Evolutionary conservation across 2,888 invertebrate species (phyloP).

Genomic region (Belgica antarctica): DNA sequence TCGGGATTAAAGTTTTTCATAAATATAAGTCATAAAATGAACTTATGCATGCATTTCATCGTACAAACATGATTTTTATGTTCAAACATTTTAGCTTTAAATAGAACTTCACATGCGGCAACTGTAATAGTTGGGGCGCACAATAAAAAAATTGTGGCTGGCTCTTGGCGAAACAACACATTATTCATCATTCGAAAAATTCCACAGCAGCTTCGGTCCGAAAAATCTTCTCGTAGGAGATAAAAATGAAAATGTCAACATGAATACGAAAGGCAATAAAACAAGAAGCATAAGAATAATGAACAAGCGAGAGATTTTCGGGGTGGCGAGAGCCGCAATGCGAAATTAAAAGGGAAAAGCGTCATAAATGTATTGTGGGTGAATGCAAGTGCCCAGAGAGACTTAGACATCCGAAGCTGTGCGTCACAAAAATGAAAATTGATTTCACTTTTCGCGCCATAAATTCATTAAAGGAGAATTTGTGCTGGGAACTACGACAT

Average conservation of each 20-base stretch:
- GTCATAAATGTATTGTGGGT: neutral
- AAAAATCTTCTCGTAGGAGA: neutral
- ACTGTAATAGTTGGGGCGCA: neutral
- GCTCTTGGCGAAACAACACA: neutral
- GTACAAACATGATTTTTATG: constrained; percentile 10
- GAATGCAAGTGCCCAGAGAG: neutral
- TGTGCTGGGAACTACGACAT: too few species aligned
- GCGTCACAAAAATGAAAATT: constrained; percentile 18
- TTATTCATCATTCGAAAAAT: constrained; percentile 11
- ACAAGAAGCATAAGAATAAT: too few species aligned
- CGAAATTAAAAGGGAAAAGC: constrained; percentile 1
- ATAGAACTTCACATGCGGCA: neutral
- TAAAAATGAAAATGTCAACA: constrained; percentile 24
- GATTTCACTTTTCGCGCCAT: constrained; percentile 21
- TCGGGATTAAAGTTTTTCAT: neutral
- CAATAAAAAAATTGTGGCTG: neutral
- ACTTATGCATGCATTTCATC: neutral
- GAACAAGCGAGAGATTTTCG: neutral
- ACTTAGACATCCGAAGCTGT: neutral
- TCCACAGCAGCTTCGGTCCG: neutral
- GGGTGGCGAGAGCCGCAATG: neutral
- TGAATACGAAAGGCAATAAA: constrained; percentile 25
- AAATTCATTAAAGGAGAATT: neutral
- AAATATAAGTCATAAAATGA: neutral
- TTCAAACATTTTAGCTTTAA: neutral